Base-by-base conservation (phyloP, 2,113 vertebrate species). In the Tylochromis polylepis region DNA sequence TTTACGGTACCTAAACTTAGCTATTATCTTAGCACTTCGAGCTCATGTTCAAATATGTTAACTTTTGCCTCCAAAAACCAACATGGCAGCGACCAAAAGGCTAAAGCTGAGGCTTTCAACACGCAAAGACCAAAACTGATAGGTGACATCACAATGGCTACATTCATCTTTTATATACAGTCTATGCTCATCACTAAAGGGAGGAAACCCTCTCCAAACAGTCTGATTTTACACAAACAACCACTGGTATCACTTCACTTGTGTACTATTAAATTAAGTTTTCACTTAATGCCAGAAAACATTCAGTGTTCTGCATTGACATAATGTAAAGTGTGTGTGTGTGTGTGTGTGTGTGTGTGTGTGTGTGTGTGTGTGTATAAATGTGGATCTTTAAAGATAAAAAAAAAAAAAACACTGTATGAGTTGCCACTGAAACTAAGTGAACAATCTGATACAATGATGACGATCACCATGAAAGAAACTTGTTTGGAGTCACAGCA, bases 231-330 rank as follows among this genome's bases (percentile, higher is more conserved):
- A 77, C 43, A 51, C 46, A 77, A 1, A 14, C 11, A 16, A 56
- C 75, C 49, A 11, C 15, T n/a, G 4, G 31, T 8, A 4, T 27
- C 24, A 46, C 14, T 62, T 84, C 14, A 31, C n/a, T 3, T 57
- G 55, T 57, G 55, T 10, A 10, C 20, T 57, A n/a, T 11, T 24
- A 24, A 57, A n/a, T n/a, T 57, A 24, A 22, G 2, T n/a, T n/a
- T n/a, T n/a, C n/a, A n/a, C n/a, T n/a, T n/a, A 31, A 46, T 14
- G 41, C 22, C 49, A 27, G 41, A 72, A 27, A 27, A 72, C 41
- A 29, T 4, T 27, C 3, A 0, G 22, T 0, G 5, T 46, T 75
- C 5, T 75, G 9, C n/a, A 29, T 29, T 27, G 0, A 29, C 15
- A 2, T 20, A 49, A 65, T 5, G 18, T 0, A 1, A 65, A 38